Evolutionary conservation across 2,888 invertebrate genomes (phyloP), one percentile per base, ranked within the genome.

Genomic region (Sesamia inferens): DNA sequence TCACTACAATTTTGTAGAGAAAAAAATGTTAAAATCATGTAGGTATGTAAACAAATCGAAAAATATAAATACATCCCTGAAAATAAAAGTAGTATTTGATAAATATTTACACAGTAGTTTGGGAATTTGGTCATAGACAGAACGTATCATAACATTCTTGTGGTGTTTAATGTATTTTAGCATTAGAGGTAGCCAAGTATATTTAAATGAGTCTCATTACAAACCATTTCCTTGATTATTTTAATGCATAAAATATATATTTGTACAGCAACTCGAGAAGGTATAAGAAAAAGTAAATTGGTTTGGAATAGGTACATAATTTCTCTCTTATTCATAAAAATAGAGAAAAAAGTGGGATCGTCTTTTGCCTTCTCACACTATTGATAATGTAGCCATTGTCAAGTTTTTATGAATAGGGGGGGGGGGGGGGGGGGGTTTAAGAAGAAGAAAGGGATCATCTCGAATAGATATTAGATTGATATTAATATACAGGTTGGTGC

Each of bases 391-490:
- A n/a, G n/a, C n/a, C 6, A 14, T 54, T 47, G 8, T 24, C 59
- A 55, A 74, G 24, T 31, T 58, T 77, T 64, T 69, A 61, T 70
- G 42, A 61, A 44, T 76, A 62, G 51, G 65, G 24, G 31, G 31
- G 31, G 31, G 31, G 31, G 31, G 31, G 31, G 31, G 58, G 57
- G 74, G 47, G 19, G n/a, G 62, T 68, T 55, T 42, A 54, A 44
- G 42, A 2, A 47, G 13, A 22, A 66, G 3, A 47, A 22, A 39
- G 65, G 66, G 66, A 74, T 69, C 54, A 69, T 69, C 62, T 74
- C 13, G 74, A 51, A 74, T 74, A 62, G 10, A 57, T 55, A 24
- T n/a, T 59, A 71, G 51, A 77, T 54, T 77, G 42, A 76, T 67
- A 71, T 47, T 63, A 71, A 54, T 71, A 58, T 31, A 42, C 24